Base-by-base conservation (phyloP, 1,140 invertebrate genomes). In the Diabrotica undecimpunctata region DNA sequence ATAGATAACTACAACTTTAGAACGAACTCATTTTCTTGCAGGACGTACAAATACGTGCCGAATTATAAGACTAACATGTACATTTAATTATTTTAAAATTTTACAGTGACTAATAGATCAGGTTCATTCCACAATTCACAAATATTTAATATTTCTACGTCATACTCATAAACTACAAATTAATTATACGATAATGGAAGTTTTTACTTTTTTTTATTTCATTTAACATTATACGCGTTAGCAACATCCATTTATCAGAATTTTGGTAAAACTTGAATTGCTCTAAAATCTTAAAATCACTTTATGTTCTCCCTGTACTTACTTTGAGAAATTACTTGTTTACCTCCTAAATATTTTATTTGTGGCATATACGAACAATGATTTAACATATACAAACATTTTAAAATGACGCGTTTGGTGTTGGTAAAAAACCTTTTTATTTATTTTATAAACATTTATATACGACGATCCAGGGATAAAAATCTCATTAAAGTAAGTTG, bases 111-210 rank as follows among this genome's bases (percentile, higher is more conserved):
- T 25, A 46, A 46, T 46, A 46, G 41, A 10, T 46, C 41, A n/a
- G n/a, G 41, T 46, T 46, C 41, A 46, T 46, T 46, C 41, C 41
- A 46, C 41, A 46, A 46, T 46, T 46, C 41, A 46, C 41, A 46
- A 46, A 46, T 46, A 46, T 10, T 46, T 10, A 46, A 46, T 10
- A 8, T 10, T 46, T 46, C n/a, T 10, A 10, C 4, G 8, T 46
- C 41, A 46, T 46, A 46, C 41, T 8, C 41, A 10, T 46, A 10
- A 46, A 8, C 41, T 46, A 46, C n/a, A 46, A 8, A 46, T 46
- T 10, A 46, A 46, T 46, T 46, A 46, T 46, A 46, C 41, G n/a
- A 46, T 46, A 46, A 10, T 46, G 41, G n/a, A 46, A 46, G 41
- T 25, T 25, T 25, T 25, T 25, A 25, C 25, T 25, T 25, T 25